phyloP scores from a whole-genome alignment of 2,113 vertebrate genomes.

The Arvicanthis niloticus region DNA sequence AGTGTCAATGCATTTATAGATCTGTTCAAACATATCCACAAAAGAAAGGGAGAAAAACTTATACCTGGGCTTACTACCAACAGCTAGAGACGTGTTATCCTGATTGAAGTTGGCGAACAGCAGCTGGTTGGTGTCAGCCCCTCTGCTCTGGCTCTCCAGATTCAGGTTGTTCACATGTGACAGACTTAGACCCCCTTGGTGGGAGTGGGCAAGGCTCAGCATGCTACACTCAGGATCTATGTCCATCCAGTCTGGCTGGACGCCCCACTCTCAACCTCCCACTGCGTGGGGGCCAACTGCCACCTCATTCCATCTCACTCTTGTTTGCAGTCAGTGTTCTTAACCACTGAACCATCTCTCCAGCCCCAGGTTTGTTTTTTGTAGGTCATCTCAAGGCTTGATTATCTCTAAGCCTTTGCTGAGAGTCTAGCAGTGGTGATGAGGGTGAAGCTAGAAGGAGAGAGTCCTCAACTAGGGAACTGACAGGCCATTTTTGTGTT shows the following conservation, averaged over 20 bases:
- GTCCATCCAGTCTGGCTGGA: too few relatives aligned
- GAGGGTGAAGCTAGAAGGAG: background rate
- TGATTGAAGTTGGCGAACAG: too few relatives aligned
- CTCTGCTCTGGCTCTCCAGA: too few relatives aligned
- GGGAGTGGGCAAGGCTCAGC: too few relatives aligned
- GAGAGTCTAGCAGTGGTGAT: background rate
- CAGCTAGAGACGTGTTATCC: constrained; percentile 91
- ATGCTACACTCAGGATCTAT: too few relatives aligned
- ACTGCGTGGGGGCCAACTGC: too few relatives aligned
- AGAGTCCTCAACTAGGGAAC: background rate
- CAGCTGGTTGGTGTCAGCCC: constrained; percentile 79
- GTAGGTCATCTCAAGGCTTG: background rate
- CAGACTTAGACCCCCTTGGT: too few relatives aligned
- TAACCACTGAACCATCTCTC: too few relatives aligned
- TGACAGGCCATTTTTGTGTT: background rate
- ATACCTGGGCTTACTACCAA: constrained; percentile 99
- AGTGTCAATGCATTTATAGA: constrained; percentile 94
- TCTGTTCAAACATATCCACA: constrained; percentile 99
- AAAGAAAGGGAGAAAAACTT: constrained; percentile 99
- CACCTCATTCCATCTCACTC: too few relatives aligned
- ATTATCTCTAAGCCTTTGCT: background rate
- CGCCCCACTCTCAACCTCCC: background rate
- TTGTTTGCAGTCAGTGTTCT: too few relatives aligned
- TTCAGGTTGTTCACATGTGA: too few relatives aligned
- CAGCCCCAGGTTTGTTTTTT: background rate